Evolutionary conservation across 1,140 invertebrate genomes (phyloP), one percentile per base, ranked within the genome.

Genomic region (Archivesica marissinica): DNA sequence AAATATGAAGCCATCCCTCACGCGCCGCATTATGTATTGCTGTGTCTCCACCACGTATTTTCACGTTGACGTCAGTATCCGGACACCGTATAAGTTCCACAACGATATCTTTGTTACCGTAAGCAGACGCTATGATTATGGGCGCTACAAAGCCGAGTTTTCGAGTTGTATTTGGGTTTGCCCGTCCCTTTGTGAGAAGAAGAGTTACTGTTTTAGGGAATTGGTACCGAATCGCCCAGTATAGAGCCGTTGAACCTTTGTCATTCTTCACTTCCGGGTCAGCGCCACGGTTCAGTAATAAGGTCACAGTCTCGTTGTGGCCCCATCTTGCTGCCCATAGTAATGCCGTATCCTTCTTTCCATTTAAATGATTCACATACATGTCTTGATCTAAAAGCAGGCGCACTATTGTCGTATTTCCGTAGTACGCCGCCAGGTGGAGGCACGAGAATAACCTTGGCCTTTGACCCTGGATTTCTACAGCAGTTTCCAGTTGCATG

Each of bases 161-260:
- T 85, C 92, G 79, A 44, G 84, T 88, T 41, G 88, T 86, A 64
- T 90, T 89, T 23, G 91, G 87, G 68, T 91, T 87, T 17, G 90
- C 90, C 20, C 88, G 86, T 1, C 89, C 90, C 66, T 89, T 88
- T n/a, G 83, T 81, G 6, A 89, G 61, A 30, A 93, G 81, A 4
- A 92, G 33, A 44, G 85, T 50, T 0, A 93, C 91, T 11, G 89
- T 88, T 28, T 90, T 76, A 6, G 83, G 79, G 83, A 89, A 87
- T 25, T 89, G 89, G 66, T 92, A 93, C 25, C 91, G 80, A 6
- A 92, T 90, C 0, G 93, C 92, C 93, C 93, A 93, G 68, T 93
- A 90, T 1, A 93, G 86, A 30, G 93, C 92, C 25, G 92, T 93
- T 3, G 92, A 93, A n/a, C 90, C 90, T 86, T 93, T 93, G 76